phyloP scores from a whole-genome alignment of 2,888 invertebrate genomes.

The Drosophila seclusa region DNA sequence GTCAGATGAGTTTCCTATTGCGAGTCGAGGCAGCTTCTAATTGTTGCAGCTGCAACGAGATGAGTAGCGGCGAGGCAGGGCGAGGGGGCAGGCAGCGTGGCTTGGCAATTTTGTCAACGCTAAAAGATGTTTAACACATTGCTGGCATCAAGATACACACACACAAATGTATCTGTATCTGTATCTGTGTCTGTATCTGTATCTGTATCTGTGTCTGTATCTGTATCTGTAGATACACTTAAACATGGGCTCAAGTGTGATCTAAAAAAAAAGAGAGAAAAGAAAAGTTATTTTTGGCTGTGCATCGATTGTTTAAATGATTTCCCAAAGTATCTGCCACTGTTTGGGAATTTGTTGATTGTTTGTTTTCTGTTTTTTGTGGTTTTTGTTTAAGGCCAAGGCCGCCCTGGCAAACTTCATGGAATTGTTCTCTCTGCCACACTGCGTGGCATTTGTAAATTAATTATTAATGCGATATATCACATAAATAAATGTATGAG shows the following conservation, averaged over 20 bases:
- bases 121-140: constrained; percentile 82
- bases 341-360: constrained; percentile 14
- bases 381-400: constrained; percentile 52
- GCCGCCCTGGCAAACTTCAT: constrained; percentile 20
- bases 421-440: constrained; percentile 9
- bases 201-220: too few relatives aligned
- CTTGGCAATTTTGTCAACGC: constrained; percentile 77
- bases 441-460: constrained; percentile 28
- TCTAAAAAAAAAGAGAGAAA: not conserved
- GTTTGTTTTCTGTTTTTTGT: constrained; percentile 4
- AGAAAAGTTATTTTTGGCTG: constrained; percentile 51
- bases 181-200: not conserved
- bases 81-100: constrained; percentile 13
- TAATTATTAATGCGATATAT: constrained; percentile 48
- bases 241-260: constrained; percentile 34
- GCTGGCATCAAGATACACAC: constrained; percentile 40
- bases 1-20: constrained; percentile 69
- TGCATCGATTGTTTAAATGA: constrained; percentile 44
- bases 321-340: constrained; percentile 5
- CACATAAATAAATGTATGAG: constrained; percentile 34
- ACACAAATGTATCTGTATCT: not conserved
- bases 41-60: constrained; percentile 71
- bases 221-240: not conserved
- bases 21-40: constrained; percentile 62
- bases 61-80: constrained; percentile 1